phyloP scores from a whole-genome alignment of 2,113 vertebrate genomes.

The Chionodraco myersi region DNA sequence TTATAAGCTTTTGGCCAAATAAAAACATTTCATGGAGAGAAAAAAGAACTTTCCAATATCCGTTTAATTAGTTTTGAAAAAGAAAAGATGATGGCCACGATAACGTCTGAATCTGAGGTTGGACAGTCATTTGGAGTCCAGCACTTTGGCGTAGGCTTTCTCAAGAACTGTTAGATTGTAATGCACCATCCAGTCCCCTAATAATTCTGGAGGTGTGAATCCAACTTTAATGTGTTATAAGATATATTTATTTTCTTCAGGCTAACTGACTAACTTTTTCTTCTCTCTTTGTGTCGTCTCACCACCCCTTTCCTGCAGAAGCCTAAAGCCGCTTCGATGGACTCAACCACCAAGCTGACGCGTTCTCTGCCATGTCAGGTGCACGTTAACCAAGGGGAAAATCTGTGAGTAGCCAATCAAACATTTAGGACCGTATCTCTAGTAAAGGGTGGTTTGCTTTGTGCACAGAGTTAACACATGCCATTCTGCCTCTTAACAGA shows the following conservation, averaged over 20 bases:
- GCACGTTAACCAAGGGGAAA: slow-evolving; percentile 93
- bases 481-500: slow-evolving; percentile 65
- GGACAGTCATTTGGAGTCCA: background rate
- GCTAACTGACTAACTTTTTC: background rate
- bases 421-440: fast-evolving
- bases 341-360: slow-evolving; percentile 90
- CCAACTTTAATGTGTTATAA: background rate
- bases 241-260: background rate
- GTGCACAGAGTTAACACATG: background rate
- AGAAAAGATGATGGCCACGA: background rate
- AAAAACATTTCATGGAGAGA: background rate
- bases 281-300: background rate
- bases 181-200: background rate
- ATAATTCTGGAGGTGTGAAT: too few species aligned
- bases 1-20: background rate
- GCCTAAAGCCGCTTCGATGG: slow-evolving; percentile 90
- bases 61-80: background rate
- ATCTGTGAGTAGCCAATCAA: slow-evolving; percentile 87
- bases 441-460: background rate
- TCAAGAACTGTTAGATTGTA: background rate
- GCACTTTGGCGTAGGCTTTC: background rate
- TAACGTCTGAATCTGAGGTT: slow-evolving; percentile 2
- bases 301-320: slow-evolving; percentile 80
- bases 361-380: slow-evolving; percentile 94
- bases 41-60: background rate